A percentile compares a stretch with the other conserved stretches of the same genome.
phyloP scores from a whole-genome alignment of 2,797 vertebrate genomes.

The Lophotriccus pileatus region DNA sequence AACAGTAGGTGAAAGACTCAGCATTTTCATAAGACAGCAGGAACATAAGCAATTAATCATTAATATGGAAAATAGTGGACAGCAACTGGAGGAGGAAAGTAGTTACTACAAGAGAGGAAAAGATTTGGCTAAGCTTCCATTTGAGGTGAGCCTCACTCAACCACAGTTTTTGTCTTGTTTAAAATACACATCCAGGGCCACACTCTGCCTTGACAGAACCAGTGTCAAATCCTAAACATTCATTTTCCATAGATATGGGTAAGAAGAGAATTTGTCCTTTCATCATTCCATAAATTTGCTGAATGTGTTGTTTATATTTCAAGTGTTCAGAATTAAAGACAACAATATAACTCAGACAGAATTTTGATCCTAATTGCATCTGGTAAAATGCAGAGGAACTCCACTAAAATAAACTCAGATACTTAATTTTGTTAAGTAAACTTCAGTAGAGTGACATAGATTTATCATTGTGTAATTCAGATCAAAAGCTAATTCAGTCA shows the following conservation, averaged over 20 bases:
- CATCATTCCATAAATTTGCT: neutral
- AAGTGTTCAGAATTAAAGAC: neutral
- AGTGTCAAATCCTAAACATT: neutral
- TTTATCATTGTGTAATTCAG: neutral
- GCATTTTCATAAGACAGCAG: conserved; percentile 26
- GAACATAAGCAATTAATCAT: conserved; percentile 36
- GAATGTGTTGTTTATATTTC: neutral
- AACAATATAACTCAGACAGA: neutral
- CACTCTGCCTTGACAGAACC: neutral
- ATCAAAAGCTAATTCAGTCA: neutral
- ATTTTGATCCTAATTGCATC: neutral
- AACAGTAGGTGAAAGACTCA: conserved; percentile 52
- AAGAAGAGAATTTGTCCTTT: neutral
- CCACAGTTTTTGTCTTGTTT: neutral
- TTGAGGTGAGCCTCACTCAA: neutral
- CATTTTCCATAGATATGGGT: neutral
- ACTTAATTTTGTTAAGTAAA: neutral
- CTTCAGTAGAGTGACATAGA: neutral
- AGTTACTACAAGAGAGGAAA: conserved; percentile 1
- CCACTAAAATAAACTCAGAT: neutral
- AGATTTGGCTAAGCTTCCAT: neutral
- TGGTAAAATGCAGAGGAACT: neutral
- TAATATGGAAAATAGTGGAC: neutral
- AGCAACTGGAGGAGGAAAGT: neutral
- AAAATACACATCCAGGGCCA: neutral